Base-by-base conservation (phyloP, 2,113 vertebrate genomes). In the Myrmecobius fasciatus region DNA sequence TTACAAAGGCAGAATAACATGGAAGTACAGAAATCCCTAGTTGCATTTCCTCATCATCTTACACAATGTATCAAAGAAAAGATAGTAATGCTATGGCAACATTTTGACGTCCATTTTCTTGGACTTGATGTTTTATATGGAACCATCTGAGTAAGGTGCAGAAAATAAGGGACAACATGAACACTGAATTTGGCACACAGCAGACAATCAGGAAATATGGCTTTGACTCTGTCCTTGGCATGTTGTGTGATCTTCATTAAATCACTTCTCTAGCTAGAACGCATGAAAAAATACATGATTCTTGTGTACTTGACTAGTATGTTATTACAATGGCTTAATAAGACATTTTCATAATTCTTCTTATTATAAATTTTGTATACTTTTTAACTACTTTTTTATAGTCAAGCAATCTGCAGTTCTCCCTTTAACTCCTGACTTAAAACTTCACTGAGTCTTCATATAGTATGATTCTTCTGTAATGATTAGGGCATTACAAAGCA, bases 101-200 rank as follows among this genome's bases (percentile, higher is more conserved):
- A 43, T 60, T 47, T 22, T 88, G 53, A 17, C 8, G 25, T 14
- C 24, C 53, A 3, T 3, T 14, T 43, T 52, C 8, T n/a, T 22
- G 28, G 28, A n/a, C 4, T 0, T 90, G 26, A 25, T 25, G 36
- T 46, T 46, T 60, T 56, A 25, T 22, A 3, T 8, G 10, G 24
- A 52, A 26, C n/a, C 52, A 2, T 89, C 17, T n/a, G 17, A 43
- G 31, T 0, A 5, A 91, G 24, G 10, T n/a, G 0, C 47, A 24
- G 49, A 0, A 24, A 20, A 28, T 2, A 46, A 90, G 47, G 46
- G 49, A 36, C 12, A 53, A 6, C 22, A 20, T 26, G 26, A 7
- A 67, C 93, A 0, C 88, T 91, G 36, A 48, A 52, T 89, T 8
- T 36, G 48, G 91, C 20, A 2, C 0, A 0, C 4, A 0, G 0